A percentile compares a stretch with the other conserved stretches of the same genome.
These are phyloP conservation scores for Penaeus japonicus DNA, from an alignment of 1,140 invertebrate genomes.

Conservation along the genomic window DNA sequence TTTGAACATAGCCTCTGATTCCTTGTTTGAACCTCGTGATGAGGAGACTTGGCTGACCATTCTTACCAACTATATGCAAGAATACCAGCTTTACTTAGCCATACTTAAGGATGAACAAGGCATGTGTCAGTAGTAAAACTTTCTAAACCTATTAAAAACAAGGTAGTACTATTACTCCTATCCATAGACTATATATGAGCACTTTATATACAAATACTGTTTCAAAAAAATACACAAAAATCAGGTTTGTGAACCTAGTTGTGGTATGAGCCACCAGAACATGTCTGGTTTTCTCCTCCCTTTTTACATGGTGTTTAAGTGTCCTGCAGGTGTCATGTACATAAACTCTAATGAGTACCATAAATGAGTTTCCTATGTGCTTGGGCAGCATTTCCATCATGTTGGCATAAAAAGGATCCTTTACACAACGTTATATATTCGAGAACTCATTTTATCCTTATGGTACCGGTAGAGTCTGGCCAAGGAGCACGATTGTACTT, in stretches of 20 bases:
- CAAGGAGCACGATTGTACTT: no score
- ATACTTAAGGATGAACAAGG: not conserved
- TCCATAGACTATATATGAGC: not conserved
- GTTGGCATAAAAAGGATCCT: no score
- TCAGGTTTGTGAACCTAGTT: not conserved
- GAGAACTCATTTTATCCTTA: no score
- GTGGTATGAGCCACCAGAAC: not conserved
- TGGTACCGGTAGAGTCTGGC: no score
- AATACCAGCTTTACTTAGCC: not conserved
- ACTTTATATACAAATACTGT: not conserved
- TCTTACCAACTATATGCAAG: not conserved
- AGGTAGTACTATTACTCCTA: not conserved
- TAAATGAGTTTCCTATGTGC: no score
- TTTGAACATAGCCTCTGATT: conserved; percentile 45
- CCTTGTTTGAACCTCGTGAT: conserved; percentile 34
- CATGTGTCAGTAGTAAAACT: not conserved
- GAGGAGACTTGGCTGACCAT: not conserved
- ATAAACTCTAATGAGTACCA: not conserved
- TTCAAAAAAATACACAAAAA: not conserved
- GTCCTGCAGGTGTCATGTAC: not conserved
- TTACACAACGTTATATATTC: no score
- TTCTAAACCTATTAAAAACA: conserved; percentile 6
- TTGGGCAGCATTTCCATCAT: no score
- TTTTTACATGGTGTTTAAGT: not conserved
- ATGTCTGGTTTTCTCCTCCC: not conserved